A percentile compares a stretch with the other conserved stretches of the same genome.
Conservation (phyloP, 2,113 vertebrate genomes). For the Tenebrosternarchus preto region DNA sequence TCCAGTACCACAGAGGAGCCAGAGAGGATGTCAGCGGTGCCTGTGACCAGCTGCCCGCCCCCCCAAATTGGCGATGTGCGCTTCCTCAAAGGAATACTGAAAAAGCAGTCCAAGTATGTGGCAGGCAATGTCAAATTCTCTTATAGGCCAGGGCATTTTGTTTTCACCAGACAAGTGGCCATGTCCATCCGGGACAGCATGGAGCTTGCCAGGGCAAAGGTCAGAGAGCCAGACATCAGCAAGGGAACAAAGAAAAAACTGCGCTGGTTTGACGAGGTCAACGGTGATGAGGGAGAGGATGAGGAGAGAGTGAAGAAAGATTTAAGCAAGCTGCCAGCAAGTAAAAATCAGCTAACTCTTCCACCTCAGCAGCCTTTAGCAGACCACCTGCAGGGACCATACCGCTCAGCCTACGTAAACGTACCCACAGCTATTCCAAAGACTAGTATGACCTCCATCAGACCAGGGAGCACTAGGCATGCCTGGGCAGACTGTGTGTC, state of each 20-base stretch:
- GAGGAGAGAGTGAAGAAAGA: slow-evolving; percentile 33
- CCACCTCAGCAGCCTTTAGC: slow-evolving; percentile 38
- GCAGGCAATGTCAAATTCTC: slow-evolving; percentile 53
- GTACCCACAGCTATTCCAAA: slow-evolving; percentile 60
- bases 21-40: slow-evolving; percentile 44
- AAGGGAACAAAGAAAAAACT: slow-evolving; percentile 76
- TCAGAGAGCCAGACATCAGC: slow-evolving; percentile 64
- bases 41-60: slow-evolving; percentile 45
- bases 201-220: slow-evolving; percentile 80
- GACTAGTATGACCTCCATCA: slow-evolving; percentile 52
- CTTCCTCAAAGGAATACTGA: slow-evolving; percentile 85
- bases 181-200: slow-evolving; percentile 84
- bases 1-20: slow-evolving; percentile 30
- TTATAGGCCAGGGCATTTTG: slow-evolving; percentile 60
- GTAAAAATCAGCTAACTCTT: slow-evolving; percentile 33
- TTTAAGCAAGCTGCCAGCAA: slow-evolving; percentile 40
- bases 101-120: slow-evolving; percentile 78
- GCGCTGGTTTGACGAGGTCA: slow-evolving; percentile 85
- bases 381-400: slow-evolving; percentile 63
- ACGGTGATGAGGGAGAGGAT: slow-evolving; percentile 43
- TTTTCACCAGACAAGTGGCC: slow-evolving; percentile 70
- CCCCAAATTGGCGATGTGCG: slow-evolving; percentile 56
- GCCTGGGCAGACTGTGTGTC: slow-evolving; percentile 77
- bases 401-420: slow-evolving; percentile 48
- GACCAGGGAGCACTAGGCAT: slow-evolving; percentile 71